These are phyloP conservation scores for Oreocharis arfaki DNA, from an alignment of 2,113 vertebrate species.

Conservation along the genomic window DNA sequence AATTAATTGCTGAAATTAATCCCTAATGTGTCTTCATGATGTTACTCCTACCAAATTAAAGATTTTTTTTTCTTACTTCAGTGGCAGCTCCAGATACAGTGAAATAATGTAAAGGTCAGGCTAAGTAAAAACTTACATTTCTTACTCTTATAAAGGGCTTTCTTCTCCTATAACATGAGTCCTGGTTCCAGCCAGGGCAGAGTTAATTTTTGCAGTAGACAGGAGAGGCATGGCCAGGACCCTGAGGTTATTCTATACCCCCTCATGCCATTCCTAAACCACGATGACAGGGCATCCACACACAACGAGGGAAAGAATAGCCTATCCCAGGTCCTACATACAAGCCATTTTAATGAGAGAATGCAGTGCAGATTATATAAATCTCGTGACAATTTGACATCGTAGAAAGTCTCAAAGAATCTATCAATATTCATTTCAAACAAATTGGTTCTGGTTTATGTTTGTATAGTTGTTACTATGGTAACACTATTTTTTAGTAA, in stretches of 20 bases:
- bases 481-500: too few relatives aligned
- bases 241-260: neutral
- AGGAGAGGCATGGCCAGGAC: neutral
- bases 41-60: neutral
- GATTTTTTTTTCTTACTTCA: neutral
- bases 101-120: neutral
- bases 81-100: neutral
- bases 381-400: neutral
- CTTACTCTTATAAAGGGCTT: neutral
- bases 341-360: neutral
- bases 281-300: neutral
- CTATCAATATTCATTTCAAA: neutral
- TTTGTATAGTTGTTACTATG: neutral
- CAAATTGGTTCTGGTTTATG: neutral
- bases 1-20: neutral
- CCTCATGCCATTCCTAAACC: neutral
- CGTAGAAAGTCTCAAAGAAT: neutral
- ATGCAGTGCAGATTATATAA: neutral
- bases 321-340: neutral
- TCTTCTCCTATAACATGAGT: neutral
- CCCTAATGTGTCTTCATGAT: neutral
- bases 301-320: neutral
- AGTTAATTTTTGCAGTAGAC: neutral
- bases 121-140: neutral
- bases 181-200: neutral